Evolutionary conservation across 2,888 invertebrate species (phyloP).

Genomic region (Dicranocentrus wangi): DNA sequence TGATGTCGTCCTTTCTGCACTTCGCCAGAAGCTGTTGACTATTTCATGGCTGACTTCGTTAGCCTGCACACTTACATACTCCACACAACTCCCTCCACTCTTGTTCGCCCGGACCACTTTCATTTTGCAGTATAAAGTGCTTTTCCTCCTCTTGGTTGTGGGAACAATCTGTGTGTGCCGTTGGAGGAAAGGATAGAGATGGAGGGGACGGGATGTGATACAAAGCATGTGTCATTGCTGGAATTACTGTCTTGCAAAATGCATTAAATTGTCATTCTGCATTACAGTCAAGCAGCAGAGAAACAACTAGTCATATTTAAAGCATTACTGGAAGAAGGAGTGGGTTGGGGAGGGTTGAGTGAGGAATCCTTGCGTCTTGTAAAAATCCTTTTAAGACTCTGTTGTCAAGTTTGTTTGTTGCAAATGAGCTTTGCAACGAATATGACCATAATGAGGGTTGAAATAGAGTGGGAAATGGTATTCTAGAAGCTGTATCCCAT

Average conservation of each 20-base stretch:
- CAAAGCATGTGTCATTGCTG: background rate
- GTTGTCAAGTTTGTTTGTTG: background rate
- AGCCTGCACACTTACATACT: background rate
- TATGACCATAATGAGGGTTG: no score
- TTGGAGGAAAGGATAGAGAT: background rate
- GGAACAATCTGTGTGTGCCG: background rate
- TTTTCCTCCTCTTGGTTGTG: no score
- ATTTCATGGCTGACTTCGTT: constrained; percentile 41
- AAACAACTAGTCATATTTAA: background rate
- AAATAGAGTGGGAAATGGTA: no score
- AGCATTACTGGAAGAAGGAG: background rate
- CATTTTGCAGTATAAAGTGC: no score
- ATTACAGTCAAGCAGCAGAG: background rate
- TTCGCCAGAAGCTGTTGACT: constrained; percentile 30
- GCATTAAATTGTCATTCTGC: constrained; percentile 23
- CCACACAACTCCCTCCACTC: background rate
- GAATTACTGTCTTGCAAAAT: constrained; percentile 14
- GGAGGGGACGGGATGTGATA: background rate
- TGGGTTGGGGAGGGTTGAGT: background rate
- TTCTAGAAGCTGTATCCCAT: no score
- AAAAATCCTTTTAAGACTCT: background rate
- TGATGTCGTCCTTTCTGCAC: constrained; percentile 24
- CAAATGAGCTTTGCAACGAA: no score
- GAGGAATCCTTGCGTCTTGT: background rate
- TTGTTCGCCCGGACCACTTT: background rate